phyloP scores from a whole-genome alignment of 2,888 invertebrate species.

The Ceramica pisi region DNA sequence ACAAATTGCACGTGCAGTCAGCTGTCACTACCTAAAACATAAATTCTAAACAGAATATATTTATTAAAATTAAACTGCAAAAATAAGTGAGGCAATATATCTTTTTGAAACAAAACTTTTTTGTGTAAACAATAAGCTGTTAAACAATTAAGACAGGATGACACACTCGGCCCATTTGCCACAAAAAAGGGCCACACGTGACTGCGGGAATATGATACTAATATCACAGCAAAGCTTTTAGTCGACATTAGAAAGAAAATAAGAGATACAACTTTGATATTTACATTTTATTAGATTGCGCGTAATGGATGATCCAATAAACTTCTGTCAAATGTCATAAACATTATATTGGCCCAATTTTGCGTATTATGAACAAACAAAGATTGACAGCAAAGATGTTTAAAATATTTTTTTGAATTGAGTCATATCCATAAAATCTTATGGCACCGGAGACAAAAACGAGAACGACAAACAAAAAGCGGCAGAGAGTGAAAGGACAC shows the following conservation, averaged over 20 bases:
- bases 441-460: slow-evolving; percentile 66
- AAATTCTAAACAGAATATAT: slow-evolving; percentile 62
- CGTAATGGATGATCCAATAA: slow-evolving; percentile 25
- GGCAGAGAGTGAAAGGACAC: slow-evolving; percentile 75
- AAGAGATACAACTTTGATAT: slow-evolving; percentile 39
- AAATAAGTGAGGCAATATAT: slow-evolving; percentile 59
- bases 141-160: slow-evolving; percentile 85
- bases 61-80: slow-evolving; percentile 61
- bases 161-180: slow-evolving; percentile 74
- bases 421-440: slow-evolving; percentile 68
- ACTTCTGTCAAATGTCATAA: slow-evolving; percentile 29
- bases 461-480: slow-evolving; percentile 74
- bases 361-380: slow-evolving; percentile 9
- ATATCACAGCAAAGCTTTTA: slow-evolving; percentile 76
- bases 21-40: slow-evolving; percentile 60
- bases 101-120: slow-evolving; percentile 61
- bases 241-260: slow-evolving; percentile 54
- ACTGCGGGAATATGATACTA: slow-evolving; percentile 78
- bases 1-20: slow-evolving; percentile 76
- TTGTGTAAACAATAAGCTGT: slow-evolving; percentile 78
- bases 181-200: slow-evolving; percentile 83
- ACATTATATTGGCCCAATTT: slow-evolving; percentile 35
- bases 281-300: slow-evolving; percentile 13
- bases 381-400: slow-evolving; percentile 1
- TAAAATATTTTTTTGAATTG: slow-evolving; percentile 23